These are phyloP conservation scores for Trichechus manatus DNA, from an alignment of 2,113 vertebrate species.

Conservation along the genomic window DNA sequence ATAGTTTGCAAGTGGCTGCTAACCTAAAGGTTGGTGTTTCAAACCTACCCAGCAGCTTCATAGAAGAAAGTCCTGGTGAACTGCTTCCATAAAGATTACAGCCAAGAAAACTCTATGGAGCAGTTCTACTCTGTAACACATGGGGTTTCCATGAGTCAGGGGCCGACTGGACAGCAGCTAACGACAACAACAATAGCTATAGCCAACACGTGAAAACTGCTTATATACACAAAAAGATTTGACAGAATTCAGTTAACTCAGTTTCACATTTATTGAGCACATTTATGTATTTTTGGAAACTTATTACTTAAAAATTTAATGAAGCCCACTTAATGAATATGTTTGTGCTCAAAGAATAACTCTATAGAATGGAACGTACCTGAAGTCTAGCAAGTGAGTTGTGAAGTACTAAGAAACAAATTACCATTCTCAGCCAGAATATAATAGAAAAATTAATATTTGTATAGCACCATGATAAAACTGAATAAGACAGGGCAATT, in stretches of 20 bases:
- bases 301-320: not conserved
- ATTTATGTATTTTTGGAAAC: constrained; percentile 14
- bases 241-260: not conserved
- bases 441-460: constrained; percentile 18
- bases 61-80: not conserved
- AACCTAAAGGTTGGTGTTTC: not conserved
- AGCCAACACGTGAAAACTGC: not conserved
- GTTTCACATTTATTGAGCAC: not conserved
- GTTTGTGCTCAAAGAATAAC: not conserved
- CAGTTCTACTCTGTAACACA: not conserved
- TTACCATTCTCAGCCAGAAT: not conserved
- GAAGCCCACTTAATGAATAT: not conserved
- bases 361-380: not conserved
- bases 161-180: not conserved
- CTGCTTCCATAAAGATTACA: not conserved
- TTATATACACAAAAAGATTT: not conserved
- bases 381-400: constrained; percentile 1
- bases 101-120: not conserved
- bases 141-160: not conserved
- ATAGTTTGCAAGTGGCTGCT: not conserved
- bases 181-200: not conserved
- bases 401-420: constrained; percentile 8
- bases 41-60: not conserved
- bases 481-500: not conserved
- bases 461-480: not conserved